Evolutionary conservation across 2,797 vertebrate genomes (phyloP), one percentile per base, ranked within the genome.

Genomic region (Acanthurus leucopareius): DNA sequence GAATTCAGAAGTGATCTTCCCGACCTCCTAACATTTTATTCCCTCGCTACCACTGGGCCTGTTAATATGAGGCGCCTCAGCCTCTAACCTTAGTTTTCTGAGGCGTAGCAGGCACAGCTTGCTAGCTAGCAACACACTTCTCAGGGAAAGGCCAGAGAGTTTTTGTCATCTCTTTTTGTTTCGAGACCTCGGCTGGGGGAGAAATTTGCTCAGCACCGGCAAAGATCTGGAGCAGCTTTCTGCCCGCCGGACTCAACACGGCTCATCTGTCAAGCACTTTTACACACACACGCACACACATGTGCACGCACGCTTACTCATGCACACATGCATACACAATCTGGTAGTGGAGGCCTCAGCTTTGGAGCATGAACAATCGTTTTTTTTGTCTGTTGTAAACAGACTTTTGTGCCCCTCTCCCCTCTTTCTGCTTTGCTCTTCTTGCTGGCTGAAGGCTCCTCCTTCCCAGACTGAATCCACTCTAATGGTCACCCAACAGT

Each of bases 141-240:
- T 19, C 38, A 22, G 22, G 25, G 48, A 82, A 60, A 63, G 38
- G 64, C 67, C 79, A 45, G 57, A 75, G 51, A 20, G 7, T 60
- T 86, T 89, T 83, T 87, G 70, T 85, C 82, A 75, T 89, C 47
- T 83, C 58, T 76, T 77, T 84, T 75, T 83, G 69, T 87, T 77
- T 75, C 22, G 20, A 87, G 87, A 82, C 58, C 79, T 74, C 19
- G 35, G 56, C 82, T 77, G 14, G 67, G 35, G 82, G 80, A 79
- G 22, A 48, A 75, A 85, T 68, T 73, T 75, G 73, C 57, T 80
- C 80, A 77, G 79, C 69, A 89, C 86, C 74, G 72, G 84, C 90
- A 87, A 87, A 89, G 72, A 89, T 91, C 79, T 58, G 79, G 77
- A 91, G 80, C 91, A 90, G 90, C 88, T 88, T 86, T 89, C 73